Percentiles rank a stretch among this genome's conserved stretches.
Conservation (phyloP, 2,888 invertebrate genomes). For the Cerceris ruficornis region DNA sequence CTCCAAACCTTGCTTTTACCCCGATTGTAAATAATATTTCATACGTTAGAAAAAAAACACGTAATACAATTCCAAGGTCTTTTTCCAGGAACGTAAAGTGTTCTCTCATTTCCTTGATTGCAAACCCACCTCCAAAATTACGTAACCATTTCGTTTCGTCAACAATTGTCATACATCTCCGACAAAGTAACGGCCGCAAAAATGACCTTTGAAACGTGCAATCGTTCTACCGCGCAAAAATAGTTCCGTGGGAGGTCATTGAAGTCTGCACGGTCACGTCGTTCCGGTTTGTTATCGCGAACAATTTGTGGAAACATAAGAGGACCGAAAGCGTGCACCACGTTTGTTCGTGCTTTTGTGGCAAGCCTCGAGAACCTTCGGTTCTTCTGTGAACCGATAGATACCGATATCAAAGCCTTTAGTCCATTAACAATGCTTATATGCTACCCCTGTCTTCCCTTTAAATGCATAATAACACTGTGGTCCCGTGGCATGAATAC, state of each 20-base stretch:
- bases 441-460: slow-evolving; percentile 7
- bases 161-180: no score
- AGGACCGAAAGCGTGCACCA: slow-evolving; percentile 52
- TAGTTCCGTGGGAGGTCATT: slow-evolving; percentile 54
- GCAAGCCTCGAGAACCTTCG: slow-evolving; percentile 29
- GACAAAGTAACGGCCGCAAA: slow-evolving; percentile 11
- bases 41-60: no score
- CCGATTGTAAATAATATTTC: no score
- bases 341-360: slow-evolving; percentile 52
- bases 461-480: slow-evolving; percentile 17
- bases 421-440: slow-evolving; percentile 42
- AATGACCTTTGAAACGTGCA: slow-evolving; percentile 30
- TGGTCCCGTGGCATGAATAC: slow-evolving; percentile 12
- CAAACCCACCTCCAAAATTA: no score
- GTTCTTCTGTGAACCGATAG: slow-evolving; percentile 62
- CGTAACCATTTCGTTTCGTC: no score
- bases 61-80: no score
- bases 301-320: slow-evolving; percentile 61
- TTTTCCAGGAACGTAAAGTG: no score
- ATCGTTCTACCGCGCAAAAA: slow-evolving; percentile 54
- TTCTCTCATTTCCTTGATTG: no score
- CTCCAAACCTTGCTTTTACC: no score
- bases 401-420: slow-evolving; percentile 63
- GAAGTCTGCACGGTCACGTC: slow-evolving; percentile 53
- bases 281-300: slow-evolving; percentile 65